Conservation (phyloP, 2,888 invertebrate species). For the Nomada fucata region DNA sequence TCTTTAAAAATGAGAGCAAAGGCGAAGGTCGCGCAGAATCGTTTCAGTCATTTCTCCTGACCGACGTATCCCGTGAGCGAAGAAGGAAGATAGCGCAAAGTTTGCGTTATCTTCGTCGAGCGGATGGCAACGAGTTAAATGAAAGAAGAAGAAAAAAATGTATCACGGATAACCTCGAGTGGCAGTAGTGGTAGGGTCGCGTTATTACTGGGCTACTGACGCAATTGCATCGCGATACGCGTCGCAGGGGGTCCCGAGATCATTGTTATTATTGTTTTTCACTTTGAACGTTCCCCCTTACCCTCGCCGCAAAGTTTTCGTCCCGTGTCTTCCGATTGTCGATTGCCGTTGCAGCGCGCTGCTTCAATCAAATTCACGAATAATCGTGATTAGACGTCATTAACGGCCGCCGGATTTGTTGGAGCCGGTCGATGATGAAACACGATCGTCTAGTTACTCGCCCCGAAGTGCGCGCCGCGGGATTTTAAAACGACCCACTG, state of each 20-base stretch:
- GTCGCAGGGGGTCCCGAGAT: constrained; percentile 78
- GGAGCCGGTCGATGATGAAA: constrained; percentile 60
- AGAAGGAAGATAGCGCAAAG: constrained; percentile 43
- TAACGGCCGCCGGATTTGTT: constrained; percentile 21
- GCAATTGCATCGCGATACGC: constrained; percentile 75
- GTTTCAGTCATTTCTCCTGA: constrained; percentile 11
- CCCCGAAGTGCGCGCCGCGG: background rate
- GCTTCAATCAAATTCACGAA: constrained; percentile 21
- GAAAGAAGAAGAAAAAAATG: constrained; percentile 24
- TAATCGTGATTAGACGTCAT: constrained; percentile 51
- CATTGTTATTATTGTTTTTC: constrained; percentile 63
- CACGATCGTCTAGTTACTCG: constrained; percentile 41
- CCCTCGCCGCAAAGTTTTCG: background rate
- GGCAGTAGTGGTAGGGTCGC: constrained; percentile 44
- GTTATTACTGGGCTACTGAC: constrained; percentile 71
- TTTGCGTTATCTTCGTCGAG: constrained; percentile 46
- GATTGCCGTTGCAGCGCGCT: constrained; percentile 15
- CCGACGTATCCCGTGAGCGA: constrained; percentile 17
- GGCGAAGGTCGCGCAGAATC: constrained; percentile 38
- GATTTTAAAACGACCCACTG: background rate
- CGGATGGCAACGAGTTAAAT: background rate
- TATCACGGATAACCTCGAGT: constrained; percentile 69
- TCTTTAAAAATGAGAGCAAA: constrained; percentile 37
- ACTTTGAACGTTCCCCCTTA: constrained; percentile 52
- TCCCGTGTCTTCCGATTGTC: background rate